A percentile compares a stretch with the other conserved stretches of the same genome.
Conservation (phyloP, 2,113 vertebrate genomes). For the Mastomys natalensis region DNA sequence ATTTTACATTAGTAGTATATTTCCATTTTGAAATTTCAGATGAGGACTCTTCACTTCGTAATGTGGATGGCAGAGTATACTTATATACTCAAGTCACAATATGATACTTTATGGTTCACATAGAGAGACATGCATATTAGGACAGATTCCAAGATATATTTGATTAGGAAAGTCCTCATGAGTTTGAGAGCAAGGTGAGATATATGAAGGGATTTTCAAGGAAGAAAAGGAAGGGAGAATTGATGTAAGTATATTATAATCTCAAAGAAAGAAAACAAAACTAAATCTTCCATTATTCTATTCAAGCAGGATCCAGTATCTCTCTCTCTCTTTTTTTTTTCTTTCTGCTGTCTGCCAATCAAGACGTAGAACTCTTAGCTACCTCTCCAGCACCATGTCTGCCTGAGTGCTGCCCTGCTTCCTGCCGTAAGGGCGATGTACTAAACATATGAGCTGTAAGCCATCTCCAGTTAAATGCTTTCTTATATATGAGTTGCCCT, state of each 20-base stretch:
- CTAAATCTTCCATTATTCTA: not conserved
- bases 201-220: not conserved
- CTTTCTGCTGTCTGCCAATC: not conserved
- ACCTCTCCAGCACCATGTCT: not conserved
- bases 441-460: not conserved
- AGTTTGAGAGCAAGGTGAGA: not conserved
- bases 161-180: not conserved
- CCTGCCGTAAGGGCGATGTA: not conserved
- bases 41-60: not conserved
- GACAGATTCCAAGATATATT: not conserved
- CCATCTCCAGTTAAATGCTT: not conserved
- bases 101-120: not conserved
- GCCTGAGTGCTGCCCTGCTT: not conserved
- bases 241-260: not conserved
- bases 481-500: not conserved
- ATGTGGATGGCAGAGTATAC: not conserved
- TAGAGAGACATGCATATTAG: not conserved
- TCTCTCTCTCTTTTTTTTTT: not conserved
- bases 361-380: not conserved
- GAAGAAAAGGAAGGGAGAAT: not conserved
- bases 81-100: not conserved
- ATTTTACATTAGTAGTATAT: not conserved
- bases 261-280: not conserved
- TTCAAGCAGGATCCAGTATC: not conserved
- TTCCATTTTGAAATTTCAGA: not conserved